These are phyloP conservation scores for Saccopteryx bilineata DNA, from an alignment of 2,113 vertebrate species.

Conservation along the genomic window DNA sequence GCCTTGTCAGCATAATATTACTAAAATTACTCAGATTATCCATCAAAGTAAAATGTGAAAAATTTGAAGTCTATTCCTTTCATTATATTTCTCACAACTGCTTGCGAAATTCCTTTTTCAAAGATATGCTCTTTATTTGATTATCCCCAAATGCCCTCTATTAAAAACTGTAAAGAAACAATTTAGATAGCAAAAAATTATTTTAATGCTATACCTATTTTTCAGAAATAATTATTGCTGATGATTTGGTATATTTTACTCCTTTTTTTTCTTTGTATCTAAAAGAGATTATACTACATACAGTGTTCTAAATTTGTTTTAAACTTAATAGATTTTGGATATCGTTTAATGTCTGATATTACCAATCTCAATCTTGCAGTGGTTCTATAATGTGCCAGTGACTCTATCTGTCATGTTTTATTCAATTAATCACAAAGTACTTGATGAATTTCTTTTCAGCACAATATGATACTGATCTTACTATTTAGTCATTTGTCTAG, in stretches of 20 bases:
- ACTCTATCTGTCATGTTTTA: neutral
- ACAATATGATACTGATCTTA: neutral
- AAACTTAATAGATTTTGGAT: neutral
- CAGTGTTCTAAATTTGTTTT: neutral
- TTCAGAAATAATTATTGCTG: conserved; percentile 9
- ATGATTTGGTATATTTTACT: conserved; percentile 10
- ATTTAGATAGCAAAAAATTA: neutral
- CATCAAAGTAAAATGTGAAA: neutral
- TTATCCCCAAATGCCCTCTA: neutral
- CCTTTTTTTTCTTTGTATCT: conserved; percentile 29
- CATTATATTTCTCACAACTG: neutral
- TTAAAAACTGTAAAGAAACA: neutral
- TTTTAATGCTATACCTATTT: neutral
- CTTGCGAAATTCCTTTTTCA: neutral
- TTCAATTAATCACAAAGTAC: neutral
- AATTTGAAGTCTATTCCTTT: neutral
- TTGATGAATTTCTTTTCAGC: neutral
- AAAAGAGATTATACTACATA: neutral
- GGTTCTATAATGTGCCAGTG: neutral
- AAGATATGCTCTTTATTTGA: neutral
- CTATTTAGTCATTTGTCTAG: neutral
- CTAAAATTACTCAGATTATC: neutral
- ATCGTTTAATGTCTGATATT: neutral
- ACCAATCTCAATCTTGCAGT: neutral
- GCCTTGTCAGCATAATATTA: neutral